Percentiles rank a stretch among this genome's conserved stretches.
Conservation (phyloP, 2,888 invertebrate species). For the Agrilus cyanescens region DNA sequence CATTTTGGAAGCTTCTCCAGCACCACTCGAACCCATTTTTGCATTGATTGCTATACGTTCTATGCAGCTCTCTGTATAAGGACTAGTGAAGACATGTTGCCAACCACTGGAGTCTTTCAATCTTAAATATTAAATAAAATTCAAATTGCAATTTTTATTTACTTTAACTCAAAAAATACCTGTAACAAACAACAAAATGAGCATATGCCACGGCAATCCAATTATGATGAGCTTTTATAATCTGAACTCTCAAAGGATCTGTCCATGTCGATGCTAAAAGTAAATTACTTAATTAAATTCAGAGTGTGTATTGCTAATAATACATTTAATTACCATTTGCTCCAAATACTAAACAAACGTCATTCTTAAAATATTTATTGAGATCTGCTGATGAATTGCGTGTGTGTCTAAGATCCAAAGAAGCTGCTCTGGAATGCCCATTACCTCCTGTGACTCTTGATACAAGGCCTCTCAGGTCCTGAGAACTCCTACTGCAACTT, state of each 20-base stretch:
- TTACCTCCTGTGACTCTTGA: conserved; percentile 28
- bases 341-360: conserved; percentile 58
- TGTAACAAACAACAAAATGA: conserved; percentile 90
- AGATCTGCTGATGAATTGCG: conserved; percentile 65
- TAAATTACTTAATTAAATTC: not conserved
- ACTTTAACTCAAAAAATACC: conserved; percentile 39
- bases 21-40: conserved; percentile 44
- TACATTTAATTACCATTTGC: conserved; percentile 34
- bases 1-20: conserved; percentile 57
- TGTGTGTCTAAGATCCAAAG: conserved; percentile 63
- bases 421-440: conserved; percentile 73
- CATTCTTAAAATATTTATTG: conserved; percentile 59
- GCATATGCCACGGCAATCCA: conserved; percentile 96
- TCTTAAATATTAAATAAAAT: conserved; percentile 30
- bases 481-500: conserved; percentile 36
- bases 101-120: conserved; percentile 94
- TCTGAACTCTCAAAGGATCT: conserved; percentile 79
- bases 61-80: conserved; percentile 78
- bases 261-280: conserved; percentile 60
- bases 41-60: conserved; percentile 86
- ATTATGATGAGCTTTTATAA: conserved; percentile 93
- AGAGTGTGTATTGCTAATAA: too few relatives aligned
- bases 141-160: not conserved
- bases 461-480: conserved; percentile 36
- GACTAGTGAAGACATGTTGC: conserved; percentile 90